phyloP scores from a whole-genome alignment of 2,113 vertebrate genomes.

The Hassar affinis region DNA sequence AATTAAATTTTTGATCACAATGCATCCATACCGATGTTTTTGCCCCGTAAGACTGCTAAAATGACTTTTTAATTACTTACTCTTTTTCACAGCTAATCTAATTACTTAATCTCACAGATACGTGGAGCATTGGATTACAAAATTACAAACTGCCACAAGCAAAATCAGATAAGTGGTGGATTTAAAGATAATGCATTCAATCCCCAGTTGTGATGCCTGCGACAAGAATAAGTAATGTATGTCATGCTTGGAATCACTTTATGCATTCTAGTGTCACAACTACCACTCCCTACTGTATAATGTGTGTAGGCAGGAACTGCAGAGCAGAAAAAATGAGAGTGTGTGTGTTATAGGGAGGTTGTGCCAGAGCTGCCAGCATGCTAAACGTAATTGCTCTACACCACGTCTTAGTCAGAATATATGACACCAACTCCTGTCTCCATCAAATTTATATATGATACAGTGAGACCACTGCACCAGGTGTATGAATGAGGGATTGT shows the following conservation, averaged over 20 bases:
- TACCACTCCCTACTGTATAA: conserved; percentile 31
- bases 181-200: conserved; percentile 30
- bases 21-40: not conserved
- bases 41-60: not conserved
- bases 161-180: not conserved
- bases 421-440: conserved; percentile 31
- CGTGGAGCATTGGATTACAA: conserved; percentile 24
- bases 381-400: conserved; percentile 42
- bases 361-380: conserved; percentile 12
- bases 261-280: conserved; percentile 6
- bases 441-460: conserved; percentile 33
- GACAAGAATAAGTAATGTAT: conserved; percentile 30
- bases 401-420: conserved; percentile 27
- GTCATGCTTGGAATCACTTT: conserved; percentile 33
- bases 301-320: conserved; percentile 27
- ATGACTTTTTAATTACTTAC: conserved; percentile 6
- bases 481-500: conserved; percentile 38
- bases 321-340: not conserved
- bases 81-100: not conserved
- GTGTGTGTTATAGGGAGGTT: not conserved
- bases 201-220: conserved; percentile 5
- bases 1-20: not conserved
- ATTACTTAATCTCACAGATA: conserved; percentile 16
- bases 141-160: conserved; percentile 29
- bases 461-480: not conserved